Percentiles rank a stretch among this genome's conserved stretches.
These are phyloP conservation scores for Hemistola chrysoprasaria DNA, from an alignment of 2,888 invertebrate species.

Conservation along the genomic window DNA sequence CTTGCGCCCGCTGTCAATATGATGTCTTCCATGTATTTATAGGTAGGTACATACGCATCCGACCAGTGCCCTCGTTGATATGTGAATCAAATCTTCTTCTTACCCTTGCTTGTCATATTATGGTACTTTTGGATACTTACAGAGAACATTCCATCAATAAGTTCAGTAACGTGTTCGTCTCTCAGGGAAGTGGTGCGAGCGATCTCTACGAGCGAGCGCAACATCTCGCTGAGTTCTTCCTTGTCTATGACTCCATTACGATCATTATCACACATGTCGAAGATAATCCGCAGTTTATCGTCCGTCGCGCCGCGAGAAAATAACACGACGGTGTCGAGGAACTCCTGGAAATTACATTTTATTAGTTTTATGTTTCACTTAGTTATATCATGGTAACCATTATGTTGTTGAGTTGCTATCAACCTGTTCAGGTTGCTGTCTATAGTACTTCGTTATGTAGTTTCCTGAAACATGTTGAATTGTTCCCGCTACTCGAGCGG, in stretches of 20 bases:
- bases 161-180: slow-evolving; percentile 94
- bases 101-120: too few relatives aligned
- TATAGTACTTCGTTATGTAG: too few relatives aligned
- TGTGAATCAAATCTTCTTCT: too few relatives aligned
- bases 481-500: too few relatives aligned
- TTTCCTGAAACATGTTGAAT: too few relatives aligned
- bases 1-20: not conserved
- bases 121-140: slow-evolving; percentile 74
- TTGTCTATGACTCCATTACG: slow-evolving; percentile 97
- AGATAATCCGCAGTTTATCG: slow-evolving; percentile 95
- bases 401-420: too few relatives aligned
- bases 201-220: slow-evolving; percentile 95
- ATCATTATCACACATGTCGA: slow-evolving; percentile 98
- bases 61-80: too few relatives aligned
- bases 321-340: slow-evolving; percentile 95
- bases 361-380: too few relatives aligned
- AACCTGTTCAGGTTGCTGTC: too few relatives aligned
- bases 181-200: slow-evolving; percentile 95
- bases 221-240: slow-evolving; percentile 95
- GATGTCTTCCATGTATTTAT: too few relatives aligned
- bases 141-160: slow-evolving; percentile 97
- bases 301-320: slow-evolving; percentile 96
- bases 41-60: too few relatives aligned
- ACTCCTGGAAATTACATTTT: slow-evolving; percentile 84
- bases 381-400: too few relatives aligned